Evolutionary conservation across 2,113 vertebrate genomes (phyloP), one percentile per base, ranked within the genome.

Genomic region (Polyodon spathula): DNA sequence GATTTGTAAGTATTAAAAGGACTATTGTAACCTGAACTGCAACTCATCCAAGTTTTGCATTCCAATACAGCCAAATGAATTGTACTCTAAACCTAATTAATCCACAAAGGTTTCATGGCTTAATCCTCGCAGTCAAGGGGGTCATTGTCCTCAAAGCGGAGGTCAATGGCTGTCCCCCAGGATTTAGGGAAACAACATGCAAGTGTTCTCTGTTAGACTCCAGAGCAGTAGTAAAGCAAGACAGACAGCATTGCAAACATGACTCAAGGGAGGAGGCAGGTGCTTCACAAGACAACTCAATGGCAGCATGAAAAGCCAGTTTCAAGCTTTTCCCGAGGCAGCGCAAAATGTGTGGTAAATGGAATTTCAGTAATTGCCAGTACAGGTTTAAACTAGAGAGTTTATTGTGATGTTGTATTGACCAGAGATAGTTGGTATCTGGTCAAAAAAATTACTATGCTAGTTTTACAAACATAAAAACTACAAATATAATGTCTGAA

Each of bases 111-210:
- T 88, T 87, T 87, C 85, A 85, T 87, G 85, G 85, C 83, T 87
- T 88, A 87, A 86, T 88, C 85, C 85, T 84, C 82, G 86, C 86
- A 88, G 86, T 88, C 84, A 86, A 86, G 84, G 84, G 77, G 86
- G 84, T 86, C 86, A 87, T 86, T 87, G 86, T 88, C 86, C 85
- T 87, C 84, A 81, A 85, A 87, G 87, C 87, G 87, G 86, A 88
- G 86, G 85, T 88, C 86, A 86, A 68, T 76, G 81, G 83, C 81
- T 74, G 76, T 86, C 85, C 83, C 84, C 68, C 78, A 82, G 86
- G 85, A 87, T 81, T 86, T 85, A 79, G 80, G 75, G 64, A 71
- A 77, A 71, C 66, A 73, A 67, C 62, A 67, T 67, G 68, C 27
- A 58, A 59, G 58, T 66, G 71, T 66, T 73, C 66, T 59, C 27